Evolutionary conservation across 2,888 invertebrate genomes (phyloP).

Genomic region (Atherix ibis): DNA sequence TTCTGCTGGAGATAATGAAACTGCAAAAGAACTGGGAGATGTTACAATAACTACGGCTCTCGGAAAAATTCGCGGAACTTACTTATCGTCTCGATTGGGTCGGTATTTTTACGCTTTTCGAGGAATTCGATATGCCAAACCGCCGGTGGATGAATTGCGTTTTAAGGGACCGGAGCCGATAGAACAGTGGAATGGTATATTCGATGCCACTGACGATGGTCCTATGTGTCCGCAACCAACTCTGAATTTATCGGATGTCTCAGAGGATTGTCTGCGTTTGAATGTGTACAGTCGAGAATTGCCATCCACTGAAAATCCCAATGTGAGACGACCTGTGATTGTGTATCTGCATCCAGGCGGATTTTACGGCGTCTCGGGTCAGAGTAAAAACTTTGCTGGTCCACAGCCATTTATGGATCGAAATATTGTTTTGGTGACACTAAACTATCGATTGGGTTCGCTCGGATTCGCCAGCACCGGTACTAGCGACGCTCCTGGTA

Average conservation of each 20-base stretch:
- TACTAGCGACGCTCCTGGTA: constrained; percentile 47
- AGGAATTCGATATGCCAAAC: constrained; percentile 25
- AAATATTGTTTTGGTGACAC: constrained; percentile 39
- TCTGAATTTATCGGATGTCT: constrained; percentile 18
- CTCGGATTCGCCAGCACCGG: constrained; percentile 47
- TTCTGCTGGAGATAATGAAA: no score
- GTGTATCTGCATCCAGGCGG: constrained; percentile 51
- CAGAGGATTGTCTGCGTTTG: constrained; percentile 42
- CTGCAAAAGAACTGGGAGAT: constrained; percentile 3
- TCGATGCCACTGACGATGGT: constrained; percentile 40
- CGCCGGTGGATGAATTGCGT: constrained; percentile 23
- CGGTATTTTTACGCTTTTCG: constrained; percentile 22
- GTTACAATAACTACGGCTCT: constrained; percentile 10
- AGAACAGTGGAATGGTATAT: constrained; percentile 30
- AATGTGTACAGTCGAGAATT: constrained; percentile 36
- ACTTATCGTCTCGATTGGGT: constrained; percentile 19
- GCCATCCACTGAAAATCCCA: constrained; percentile 15
- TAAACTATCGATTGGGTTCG: constrained; percentile 41
- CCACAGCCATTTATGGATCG: constrained; percentile 46
- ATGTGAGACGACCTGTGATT: constrained; percentile 37
- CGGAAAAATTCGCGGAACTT: constrained; percentile 20
- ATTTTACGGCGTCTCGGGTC: constrained; percentile 40
- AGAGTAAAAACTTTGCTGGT: constrained; percentile 32
- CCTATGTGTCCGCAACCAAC: constrained; percentile 38
- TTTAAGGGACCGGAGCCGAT: constrained; percentile 33